Evolutionary conservation across 2,113 vertebrate species (phyloP), one percentile per base, ranked within the genome.

Genomic region (Festucalex cinctus): DNA sequence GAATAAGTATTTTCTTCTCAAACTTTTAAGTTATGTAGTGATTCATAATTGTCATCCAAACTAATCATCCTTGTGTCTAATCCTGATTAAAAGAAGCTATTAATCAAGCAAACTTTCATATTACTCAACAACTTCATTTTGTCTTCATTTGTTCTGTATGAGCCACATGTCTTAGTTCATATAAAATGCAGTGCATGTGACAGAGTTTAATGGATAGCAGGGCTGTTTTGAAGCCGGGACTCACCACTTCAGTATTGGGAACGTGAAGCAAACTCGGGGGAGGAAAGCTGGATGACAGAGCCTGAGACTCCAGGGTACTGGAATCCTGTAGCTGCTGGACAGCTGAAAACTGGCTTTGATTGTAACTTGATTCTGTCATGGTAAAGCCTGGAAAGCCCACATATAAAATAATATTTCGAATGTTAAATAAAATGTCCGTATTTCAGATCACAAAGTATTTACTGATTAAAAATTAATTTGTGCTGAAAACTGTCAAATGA

Each of bases 311-410:
- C 66, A 99, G 90, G 0, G 96, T 98, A 87, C 97, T 99, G 14
- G 97, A 99, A 73, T 97, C 97, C 77, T 99, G 97, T 17, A 99
- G 90, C 83, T 99, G 97, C 66, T 99, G 97, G 44, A 99, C 97
- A 0, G 94, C 86, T 54, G 96, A 91, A 83, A 96, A 96, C 53
- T 93, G 91, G 54, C 92, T 32, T 83, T 94, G 95, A 79, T 66
- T 91, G 85, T 95, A 98, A 32, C 93, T 89, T 0, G 83, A 68
- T 12, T 98, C 97, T n/a, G 91, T 79, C 79, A 97, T 95, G 39
- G 93, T 79, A 83, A 97, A 99, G 73, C 94, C 97, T 98, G 72
- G 2, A 51, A 2, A 68, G 39, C 1, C 10, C 26, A 43, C 6
- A 48, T 19, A 66, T 4, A 68, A 56, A 13, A 48, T 51, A 20